A percentile compares a stretch with the other conserved stretches of the same genome.
Conservation (phyloP, 2,113 vertebrate species). For the Epinephelus cyanopodus region DNA sequence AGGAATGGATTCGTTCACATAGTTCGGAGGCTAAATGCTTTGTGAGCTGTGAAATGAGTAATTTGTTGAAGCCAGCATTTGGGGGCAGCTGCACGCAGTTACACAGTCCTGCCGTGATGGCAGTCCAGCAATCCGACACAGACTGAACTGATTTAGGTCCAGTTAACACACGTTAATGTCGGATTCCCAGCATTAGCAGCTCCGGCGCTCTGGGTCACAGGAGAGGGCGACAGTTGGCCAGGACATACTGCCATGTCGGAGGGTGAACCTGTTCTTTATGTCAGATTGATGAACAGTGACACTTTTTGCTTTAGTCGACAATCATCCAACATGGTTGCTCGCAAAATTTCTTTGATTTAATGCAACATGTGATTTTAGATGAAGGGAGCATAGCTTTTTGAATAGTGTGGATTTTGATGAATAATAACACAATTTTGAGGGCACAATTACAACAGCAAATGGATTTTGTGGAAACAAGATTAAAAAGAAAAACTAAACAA, state of each 20-base stretch:
- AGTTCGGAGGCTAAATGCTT: constrained; percentile 73
- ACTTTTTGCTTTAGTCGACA: neutral
- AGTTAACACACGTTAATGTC: constrained; percentile 52
- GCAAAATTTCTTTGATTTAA: too few species aligned
- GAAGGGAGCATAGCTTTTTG: neutral
- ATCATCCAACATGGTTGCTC: neutral
- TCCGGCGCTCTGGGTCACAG: neutral
- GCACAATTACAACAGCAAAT: neutral
- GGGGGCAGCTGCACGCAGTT: constrained; percentile 76
- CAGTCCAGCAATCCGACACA: constrained; percentile 75
- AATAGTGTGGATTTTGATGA: neutral
- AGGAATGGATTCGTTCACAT: constrained; percentile 68
- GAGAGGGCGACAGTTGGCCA: neutral
- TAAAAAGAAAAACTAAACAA: neutral
- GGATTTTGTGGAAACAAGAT: neutral
- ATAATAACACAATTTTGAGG: neutral
- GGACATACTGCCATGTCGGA: constrained; percentile 19
- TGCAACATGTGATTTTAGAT: neutral
- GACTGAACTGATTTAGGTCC: constrained; percentile 58
- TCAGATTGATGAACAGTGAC: constrained; percentile 27
- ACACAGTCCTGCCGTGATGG: constrained; percentile 66
- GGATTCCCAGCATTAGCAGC: constrained; percentile 57
- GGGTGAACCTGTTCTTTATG: constrained; percentile 9
- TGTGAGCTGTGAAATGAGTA: constrained; percentile 79
- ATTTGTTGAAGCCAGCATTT: constrained; percentile 69